A percentile compares a stretch with the other conserved stretches of the same genome.
Evolutionary conservation across 2,888 invertebrate species (phyloP).

Genomic region (Galeopsomyia nigrocyanea): DNA sequence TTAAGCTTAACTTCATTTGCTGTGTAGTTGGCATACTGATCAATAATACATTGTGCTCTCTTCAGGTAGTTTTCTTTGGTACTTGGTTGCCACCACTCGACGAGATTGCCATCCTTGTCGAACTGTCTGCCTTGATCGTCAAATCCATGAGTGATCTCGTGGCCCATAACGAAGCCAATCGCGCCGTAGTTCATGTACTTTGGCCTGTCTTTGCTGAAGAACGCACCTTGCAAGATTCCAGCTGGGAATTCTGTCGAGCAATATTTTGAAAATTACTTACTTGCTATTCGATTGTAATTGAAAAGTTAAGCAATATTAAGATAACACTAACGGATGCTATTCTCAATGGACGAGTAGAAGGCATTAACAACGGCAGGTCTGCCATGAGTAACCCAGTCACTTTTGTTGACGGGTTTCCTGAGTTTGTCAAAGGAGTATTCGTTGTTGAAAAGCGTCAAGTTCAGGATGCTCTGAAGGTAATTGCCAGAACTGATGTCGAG

Average conservation of each 20-base stretch:
- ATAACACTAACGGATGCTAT: constrained; percentile 71
- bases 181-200: constrained; percentile 93
- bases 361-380: constrained; percentile 73
- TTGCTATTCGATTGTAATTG: not conserved
- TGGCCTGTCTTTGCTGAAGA: constrained; percentile 90
- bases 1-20: constrained; percentile 82
- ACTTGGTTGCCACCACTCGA: constrained; percentile 91
- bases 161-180: constrained; percentile 91
- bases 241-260: constrained; percentile 86
- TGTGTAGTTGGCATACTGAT: constrained; percentile 93
- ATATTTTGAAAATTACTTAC: not conserved
- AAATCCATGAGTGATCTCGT: constrained; percentile 94
- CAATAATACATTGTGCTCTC: constrained; percentile 90
- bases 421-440: constrained; percentile 71
- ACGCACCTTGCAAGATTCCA: constrained; percentile 91
- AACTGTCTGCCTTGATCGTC: constrained; percentile 92
- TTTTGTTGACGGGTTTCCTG: constrained; percentile 71
- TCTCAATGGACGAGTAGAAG: constrained; percentile 72
- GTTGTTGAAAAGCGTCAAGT: constrained; percentile 70
- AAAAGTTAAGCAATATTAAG: not conserved
- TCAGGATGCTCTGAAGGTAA: constrained; percentile 70
- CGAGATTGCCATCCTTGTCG: constrained; percentile 90
- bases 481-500: constrained; percentile 67
- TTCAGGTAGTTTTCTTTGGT: constrained; percentile 87
- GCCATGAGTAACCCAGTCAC: constrained; percentile 72